A percentile compares a stretch with the other conserved stretches of the same genome.
Evolutionary conservation across 2,113 vertebrate species (phyloP).

Genomic region (Eulacestoma nigropectus): DNA sequence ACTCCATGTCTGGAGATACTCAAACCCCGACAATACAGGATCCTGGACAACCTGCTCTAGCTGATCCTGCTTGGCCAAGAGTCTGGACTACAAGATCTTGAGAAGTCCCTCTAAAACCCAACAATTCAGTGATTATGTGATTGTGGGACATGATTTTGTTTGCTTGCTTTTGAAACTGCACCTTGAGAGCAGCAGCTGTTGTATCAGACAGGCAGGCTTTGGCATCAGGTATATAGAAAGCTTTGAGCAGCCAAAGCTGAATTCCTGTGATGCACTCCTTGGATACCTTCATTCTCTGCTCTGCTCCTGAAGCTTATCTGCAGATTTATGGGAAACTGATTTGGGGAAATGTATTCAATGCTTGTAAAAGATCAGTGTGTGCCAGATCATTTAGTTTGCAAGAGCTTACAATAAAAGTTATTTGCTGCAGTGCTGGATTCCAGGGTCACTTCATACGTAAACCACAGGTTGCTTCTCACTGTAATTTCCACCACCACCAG

Average conservation of each 20-base stretch:
- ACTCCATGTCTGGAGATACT: too few relatives aligned
- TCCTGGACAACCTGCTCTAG: not conserved
- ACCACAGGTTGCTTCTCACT: not conserved
- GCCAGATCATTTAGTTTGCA: not conserved
- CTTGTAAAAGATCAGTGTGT: not conserved
- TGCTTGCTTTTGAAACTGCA: not conserved
- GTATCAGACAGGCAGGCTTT: not conserved
- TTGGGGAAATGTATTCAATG: too few relatives aligned
- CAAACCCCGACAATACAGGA: too few relatives aligned
- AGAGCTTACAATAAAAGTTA: not conserved
- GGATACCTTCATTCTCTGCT: not conserved
- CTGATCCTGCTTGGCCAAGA: not conserved
- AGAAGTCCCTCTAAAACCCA: not conserved
- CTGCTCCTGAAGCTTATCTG: not conserved
- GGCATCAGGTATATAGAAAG: not conserved
- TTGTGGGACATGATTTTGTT: not conserved
- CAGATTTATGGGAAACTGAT: not conserved
- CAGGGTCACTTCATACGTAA: not conserved
- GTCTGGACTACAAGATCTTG: not conserved
- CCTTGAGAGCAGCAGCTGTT: not conserved
- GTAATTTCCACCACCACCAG: not conserved
- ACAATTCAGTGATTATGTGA: fast-evolving
- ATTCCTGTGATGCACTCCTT: not conserved
- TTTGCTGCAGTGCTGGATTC: not conserved
- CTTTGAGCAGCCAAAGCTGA: not conserved